Conservation (phyloP, 1,140 invertebrate genomes). For the Belonocnema kinseyi region DNA sequence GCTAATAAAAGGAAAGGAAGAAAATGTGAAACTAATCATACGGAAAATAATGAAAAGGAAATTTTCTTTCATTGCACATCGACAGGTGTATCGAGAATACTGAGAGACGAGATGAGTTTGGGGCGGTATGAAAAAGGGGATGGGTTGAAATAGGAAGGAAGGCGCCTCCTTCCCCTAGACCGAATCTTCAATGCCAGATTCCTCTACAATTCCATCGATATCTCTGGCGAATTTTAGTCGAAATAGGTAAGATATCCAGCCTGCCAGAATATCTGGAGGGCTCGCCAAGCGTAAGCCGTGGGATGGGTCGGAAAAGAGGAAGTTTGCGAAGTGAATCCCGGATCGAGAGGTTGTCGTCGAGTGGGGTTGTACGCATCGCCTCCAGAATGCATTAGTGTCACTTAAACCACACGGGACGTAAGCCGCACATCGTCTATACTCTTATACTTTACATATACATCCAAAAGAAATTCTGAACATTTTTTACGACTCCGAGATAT, state of each 20-base stretch:
- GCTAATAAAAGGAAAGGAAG: too few species aligned
- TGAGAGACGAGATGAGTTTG: slow-evolving; percentile 26
- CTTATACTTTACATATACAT: background rate
- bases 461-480: slow-evolving; percentile 35
- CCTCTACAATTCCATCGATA: slow-evolving; percentile 17
- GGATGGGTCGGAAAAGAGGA: slow-evolving; percentile 29
- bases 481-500: background rate
- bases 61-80: background rate
- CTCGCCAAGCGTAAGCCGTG: slow-evolving; percentile 15
- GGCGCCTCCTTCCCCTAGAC: background rate
- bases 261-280: slow-evolving; percentile 22
- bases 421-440: background rate
- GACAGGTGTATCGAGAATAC: slow-evolving; percentile 12
- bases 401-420: slow-evolving; percentile 40
- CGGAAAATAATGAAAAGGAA: too few species aligned
- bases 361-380: slow-evolving; percentile 41
- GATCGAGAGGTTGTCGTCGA: slow-evolving; percentile 49
- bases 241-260: slow-evolving; percentile 26
- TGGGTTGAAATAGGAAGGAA: background rate
- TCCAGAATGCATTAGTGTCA: slow-evolving; percentile 50
- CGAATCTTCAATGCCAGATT: slow-evolving; percentile 17
- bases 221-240: slow-evolving; percentile 16
- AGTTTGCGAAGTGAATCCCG: slow-evolving; percentile 50
- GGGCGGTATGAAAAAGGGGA: background rate
- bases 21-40: too few species aligned